Percentiles rank a stretch among this genome's conserved stretches.
These are phyloP conservation scores for Drosophila paranaensis DNA, from an alignment of 2,888 invertebrate genomes.

Conservation along the genomic window DNA sequence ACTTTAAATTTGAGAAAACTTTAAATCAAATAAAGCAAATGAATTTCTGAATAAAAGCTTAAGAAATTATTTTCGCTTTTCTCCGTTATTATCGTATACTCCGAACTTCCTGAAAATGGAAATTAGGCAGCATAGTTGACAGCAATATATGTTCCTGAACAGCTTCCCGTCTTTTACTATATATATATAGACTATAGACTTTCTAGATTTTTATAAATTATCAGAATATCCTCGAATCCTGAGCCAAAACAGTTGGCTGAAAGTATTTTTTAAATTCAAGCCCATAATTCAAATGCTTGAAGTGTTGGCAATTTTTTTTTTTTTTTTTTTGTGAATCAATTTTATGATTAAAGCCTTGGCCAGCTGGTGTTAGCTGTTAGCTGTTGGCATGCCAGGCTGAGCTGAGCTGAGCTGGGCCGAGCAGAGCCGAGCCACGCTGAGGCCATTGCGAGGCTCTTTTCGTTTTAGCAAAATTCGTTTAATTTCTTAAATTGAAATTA, in stretches of 20 bases:
- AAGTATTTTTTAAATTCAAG: not conserved
- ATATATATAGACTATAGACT: not conserved
- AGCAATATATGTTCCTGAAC: too few relatives aligned
- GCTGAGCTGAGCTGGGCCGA: not conserved
- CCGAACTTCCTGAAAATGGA: not conserved
- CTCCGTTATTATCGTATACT: not conserved
- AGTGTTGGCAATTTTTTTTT: constrained; percentile 14
- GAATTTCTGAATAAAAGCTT: not conserved
- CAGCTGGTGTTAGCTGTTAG: constrained; percentile 19
- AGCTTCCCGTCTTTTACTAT: not conserved
- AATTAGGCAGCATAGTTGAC: too few relatives aligned
- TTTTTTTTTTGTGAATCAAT: constrained; percentile 34
- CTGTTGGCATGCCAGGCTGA: constrained; percentile 34
- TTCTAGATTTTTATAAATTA: too few relatives aligned
- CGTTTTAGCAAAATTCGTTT: constrained; percentile 67
- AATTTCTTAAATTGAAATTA: constrained; percentile 83
- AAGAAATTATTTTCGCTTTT: not conserved
- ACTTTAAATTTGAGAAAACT: not conserved
- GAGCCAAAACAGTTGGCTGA: not conserved
- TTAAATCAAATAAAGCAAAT: not conserved
- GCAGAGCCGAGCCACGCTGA: not conserved
- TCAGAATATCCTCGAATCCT: not conserved
- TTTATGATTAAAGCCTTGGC: constrained; percentile 57
- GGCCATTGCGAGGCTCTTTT: constrained; percentile 46
- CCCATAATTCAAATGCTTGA: constrained; percentile 11